Conservation (phyloP, 2,113 vertebrate genomes). For the Anguilla japonica region DNA sequence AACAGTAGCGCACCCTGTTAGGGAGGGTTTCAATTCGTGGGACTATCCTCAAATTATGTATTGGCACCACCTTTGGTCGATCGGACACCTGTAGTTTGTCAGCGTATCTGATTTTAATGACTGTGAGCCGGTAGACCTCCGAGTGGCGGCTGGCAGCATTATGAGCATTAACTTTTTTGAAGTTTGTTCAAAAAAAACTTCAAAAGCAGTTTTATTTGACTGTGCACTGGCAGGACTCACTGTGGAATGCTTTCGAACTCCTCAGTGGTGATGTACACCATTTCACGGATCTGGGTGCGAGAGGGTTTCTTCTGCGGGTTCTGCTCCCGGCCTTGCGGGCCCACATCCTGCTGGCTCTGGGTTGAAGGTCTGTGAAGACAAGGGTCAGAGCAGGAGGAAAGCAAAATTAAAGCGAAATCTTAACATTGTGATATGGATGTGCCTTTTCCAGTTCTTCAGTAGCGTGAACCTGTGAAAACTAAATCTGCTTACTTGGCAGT, state of each 20-base stretch:
- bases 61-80: no score
- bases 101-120: no score
- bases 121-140: no score
- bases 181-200: no score
- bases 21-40: no score
- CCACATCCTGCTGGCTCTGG: constrained; percentile 34
- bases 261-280: constrained; percentile 61
- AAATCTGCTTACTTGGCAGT: constrained; percentile 46
- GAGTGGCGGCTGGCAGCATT: no score
- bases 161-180: no score
- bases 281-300: constrained; percentile 51
- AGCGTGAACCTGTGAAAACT: not conserved
- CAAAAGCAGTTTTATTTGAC: not conserved
- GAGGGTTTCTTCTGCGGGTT: constrained; percentile 45
- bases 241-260: constrained; percentile 71
- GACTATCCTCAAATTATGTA: no score
- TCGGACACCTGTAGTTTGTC: no score
- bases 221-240: constrained; percentile 54
- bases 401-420: not conserved
- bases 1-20: no score
- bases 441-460: not conserved
- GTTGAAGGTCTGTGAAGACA: constrained; percentile 29
- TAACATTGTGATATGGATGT: not conserved
- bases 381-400: constrained; percentile 21
- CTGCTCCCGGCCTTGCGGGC: constrained; percentile 26